Percentiles rank a stretch among this genome's conserved stretches.
Evolutionary conservation across 1,140 invertebrate species (phyloP).

Genomic region (Drosophila yakuba): DNA sequence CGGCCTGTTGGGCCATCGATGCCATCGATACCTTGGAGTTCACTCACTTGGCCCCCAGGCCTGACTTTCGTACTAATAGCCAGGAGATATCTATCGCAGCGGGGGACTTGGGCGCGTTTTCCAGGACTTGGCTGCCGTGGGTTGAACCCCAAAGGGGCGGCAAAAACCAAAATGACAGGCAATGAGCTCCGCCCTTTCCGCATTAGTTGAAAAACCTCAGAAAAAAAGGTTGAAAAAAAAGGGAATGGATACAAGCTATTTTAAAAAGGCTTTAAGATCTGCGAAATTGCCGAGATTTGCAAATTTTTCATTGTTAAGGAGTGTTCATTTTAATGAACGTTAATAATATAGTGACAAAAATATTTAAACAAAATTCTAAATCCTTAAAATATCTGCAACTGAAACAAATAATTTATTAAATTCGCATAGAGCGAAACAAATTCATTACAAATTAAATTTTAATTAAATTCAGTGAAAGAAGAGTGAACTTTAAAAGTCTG

Average conservation of each 20-base stretch:
- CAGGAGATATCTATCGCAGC: constrained; percentile 75
- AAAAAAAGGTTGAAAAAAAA: constrained; percentile 22
- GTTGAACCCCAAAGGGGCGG: constrained; percentile 34
- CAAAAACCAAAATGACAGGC: constrained; percentile 26
- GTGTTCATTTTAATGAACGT: too few relatives aligned
- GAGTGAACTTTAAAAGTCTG: neutral
- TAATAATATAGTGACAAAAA: too few relatives aligned
- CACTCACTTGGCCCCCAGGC: constrained; percentile 14
- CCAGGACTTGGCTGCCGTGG: constrained; percentile 21
- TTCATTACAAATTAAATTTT: too few relatives aligned
- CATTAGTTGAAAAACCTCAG: constrained; percentile 45
- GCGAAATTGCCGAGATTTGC: too few relatives aligned
- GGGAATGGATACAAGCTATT: constrained; percentile 3
- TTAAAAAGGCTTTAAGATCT: neutral
- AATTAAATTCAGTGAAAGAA: neutral
- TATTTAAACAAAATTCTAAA: too few relatives aligned
- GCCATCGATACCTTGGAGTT: constrained; percentile 22
- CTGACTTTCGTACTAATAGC: constrained; percentile 73
- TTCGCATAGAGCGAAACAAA: too few relatives aligned
- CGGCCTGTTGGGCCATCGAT: constrained; percentile 70
- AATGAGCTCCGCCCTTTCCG: constrained; percentile 67
- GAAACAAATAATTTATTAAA: too few relatives aligned
- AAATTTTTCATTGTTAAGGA: too few relatives aligned
- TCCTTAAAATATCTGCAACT: too few relatives aligned
- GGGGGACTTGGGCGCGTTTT: constrained; percentile 31